phyloP scores from a whole-genome alignment of 2,888 invertebrate genomes.

The Opisthograptis luteolata region DNA sequence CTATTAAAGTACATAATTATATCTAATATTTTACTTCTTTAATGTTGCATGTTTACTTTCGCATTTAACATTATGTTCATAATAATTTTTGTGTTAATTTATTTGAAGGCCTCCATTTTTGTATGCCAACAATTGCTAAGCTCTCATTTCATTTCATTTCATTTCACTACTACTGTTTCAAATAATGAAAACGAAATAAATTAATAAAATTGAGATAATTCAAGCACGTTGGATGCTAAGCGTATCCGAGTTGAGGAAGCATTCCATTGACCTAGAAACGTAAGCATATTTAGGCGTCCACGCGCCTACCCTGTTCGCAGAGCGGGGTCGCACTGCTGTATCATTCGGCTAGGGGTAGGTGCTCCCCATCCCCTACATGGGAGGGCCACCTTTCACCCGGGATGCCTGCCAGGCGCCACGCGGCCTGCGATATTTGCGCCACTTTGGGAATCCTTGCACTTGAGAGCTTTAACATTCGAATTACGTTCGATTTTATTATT shows the following conservation, averaged over 20 bases:
- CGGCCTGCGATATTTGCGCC: conserved; percentile 39
- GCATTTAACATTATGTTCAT: too few species aligned
- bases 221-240: conserved; percentile 5
- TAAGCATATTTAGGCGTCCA: conserved; percentile 38
- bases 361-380: conserved; percentile 2
- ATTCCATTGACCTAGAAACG: conserved; percentile 32
- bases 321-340: conserved; percentile 66
- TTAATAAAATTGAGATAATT: background rate
- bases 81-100: too few species aligned
- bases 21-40: too few species aligned
- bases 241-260: conserved; percentile 11
- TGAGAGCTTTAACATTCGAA: too few species aligned
- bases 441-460: conserved; percentile 21
- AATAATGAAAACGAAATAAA: too few species aligned
- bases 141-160: too few species aligned
- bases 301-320: conserved; percentile 47
- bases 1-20: too few species aligned
- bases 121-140: too few species aligned
- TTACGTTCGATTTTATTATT: too few species aligned
- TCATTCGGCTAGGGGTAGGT: conserved; percentile 39
- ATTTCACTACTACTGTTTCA: too few species aligned
- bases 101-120: too few species aligned
- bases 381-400: conserved; percentile 4
- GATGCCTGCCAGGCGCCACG: conserved; percentile 42
- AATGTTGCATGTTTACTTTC: too few species aligned